Evolutionary conservation across 2,888 invertebrate species (phyloP).

Genomic region (Diarsia rubi): DNA sequence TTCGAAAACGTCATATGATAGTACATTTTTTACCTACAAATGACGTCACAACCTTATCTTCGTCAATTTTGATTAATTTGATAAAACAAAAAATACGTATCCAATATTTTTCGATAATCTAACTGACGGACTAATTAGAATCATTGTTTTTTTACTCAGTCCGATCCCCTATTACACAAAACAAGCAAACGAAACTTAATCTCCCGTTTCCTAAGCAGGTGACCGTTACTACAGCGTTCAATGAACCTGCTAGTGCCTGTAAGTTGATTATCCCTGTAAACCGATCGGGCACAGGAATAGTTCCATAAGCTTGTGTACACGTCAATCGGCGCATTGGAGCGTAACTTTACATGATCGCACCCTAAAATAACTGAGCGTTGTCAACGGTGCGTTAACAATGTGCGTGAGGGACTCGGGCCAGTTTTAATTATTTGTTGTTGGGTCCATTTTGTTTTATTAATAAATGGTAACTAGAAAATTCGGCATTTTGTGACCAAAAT

Average conservation of each 20-base stretch:
- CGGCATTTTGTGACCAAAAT: neutral
- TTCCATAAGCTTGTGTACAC: constrained; percentile 65
- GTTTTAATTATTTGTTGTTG: constrained; percentile 50
- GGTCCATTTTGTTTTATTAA: constrained; percentile 10
- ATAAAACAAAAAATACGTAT: too few species aligned
- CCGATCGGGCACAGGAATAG: constrained; percentile 71
- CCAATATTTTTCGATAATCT: too few species aligned
- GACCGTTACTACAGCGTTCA: constrained; percentile 65
- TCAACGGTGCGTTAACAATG: constrained; percentile 68
- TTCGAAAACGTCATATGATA: too few species aligned
- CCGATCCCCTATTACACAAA: too few species aligned
- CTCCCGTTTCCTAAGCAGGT: constrained; percentile 38
- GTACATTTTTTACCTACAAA: too few species aligned
- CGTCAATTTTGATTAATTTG: too few species aligned
- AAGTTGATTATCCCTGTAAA: constrained; percentile 69
- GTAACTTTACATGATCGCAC: constrained; percentile 60
- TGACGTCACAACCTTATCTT: too few species aligned
- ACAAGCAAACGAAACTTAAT: constrained; percentile 24
- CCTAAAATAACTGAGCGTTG: constrained; percentile 61
- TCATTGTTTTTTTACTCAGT: too few species aligned
- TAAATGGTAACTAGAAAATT: neutral
- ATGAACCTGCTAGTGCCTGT: constrained; percentile 68
- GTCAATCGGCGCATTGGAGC: constrained; percentile 67
- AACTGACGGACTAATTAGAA: too few species aligned
- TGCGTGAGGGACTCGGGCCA: constrained; percentile 29